Percentiles rank a stretch among this genome's conserved stretches.
Evolutionary conservation across 2,113 vertebrate species (phyloP).

Genomic region (Caranx ignobilis): DNA sequence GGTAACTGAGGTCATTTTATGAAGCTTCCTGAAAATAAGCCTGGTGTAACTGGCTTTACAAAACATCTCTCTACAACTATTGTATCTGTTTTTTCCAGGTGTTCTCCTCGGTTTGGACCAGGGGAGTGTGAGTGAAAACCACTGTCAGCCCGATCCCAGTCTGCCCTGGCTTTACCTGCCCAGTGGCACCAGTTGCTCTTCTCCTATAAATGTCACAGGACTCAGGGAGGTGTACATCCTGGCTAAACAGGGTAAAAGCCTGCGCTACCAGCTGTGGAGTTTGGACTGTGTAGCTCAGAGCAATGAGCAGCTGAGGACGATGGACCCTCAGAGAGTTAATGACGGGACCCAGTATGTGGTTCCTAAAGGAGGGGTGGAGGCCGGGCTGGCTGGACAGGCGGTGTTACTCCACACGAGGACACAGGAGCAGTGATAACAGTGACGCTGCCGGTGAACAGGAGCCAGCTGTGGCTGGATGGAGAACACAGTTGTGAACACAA

Average conservation of each 20-base stretch:
- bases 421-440: conserved; percentile 12
- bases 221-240: conserved; percentile 79
- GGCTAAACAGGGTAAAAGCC: conserved; percentile 92
- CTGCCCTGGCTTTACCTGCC: conserved; percentile 80
- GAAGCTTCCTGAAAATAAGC: not conserved
- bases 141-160: conserved; percentile 51
- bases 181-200: not conserved
- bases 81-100: conserved; percentile 60
- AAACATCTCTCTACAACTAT: not conserved
- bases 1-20: not conserved
- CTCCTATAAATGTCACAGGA: conserved; percentile 15
- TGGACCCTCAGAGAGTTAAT: conserved; percentile 83
- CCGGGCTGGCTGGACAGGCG: conserved; percentile 87
- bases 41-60: not conserved
- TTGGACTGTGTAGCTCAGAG: conserved; percentile 83
- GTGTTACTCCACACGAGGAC: conserved; percentile 83
- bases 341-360: conserved; percentile 87
- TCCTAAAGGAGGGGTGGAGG: conserved; percentile 85
- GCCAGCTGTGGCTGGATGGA: not conserved
- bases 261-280: conserved; percentile 90
- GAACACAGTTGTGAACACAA: not conserved
- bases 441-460: not conserved
- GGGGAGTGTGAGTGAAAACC: conserved; percentile 47
- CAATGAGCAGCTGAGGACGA: conserved; percentile 88
- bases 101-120: conserved; percentile 77